Base-by-base conservation (phyloP, 2,888 invertebrate genomes). In the Xanthia togata region DNA sequence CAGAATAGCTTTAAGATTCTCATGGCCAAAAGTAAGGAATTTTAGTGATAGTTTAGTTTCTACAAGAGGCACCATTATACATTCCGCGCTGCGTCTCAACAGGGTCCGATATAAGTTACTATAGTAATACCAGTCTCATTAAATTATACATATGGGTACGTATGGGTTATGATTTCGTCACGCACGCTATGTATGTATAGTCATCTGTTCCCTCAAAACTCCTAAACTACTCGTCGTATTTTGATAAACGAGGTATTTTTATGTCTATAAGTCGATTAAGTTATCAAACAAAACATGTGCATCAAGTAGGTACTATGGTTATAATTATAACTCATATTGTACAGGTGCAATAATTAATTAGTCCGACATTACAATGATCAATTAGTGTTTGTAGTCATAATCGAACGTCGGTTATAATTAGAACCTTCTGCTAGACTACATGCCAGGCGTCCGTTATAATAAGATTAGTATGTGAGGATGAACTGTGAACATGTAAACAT, bases 271-370 rank as follows among this genome's bases (percentile, higher is more conserved):
- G 11, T 60, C 11, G 26, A 44, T 26, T 65, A 11, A 55, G 14
- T 59, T 38, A 57, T n/a, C 55, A 50, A 63, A 57, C 17, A 57
- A 70, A 79, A 57, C 47, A 79, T 41, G 47, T 47, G 47, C 55
- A 78, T 47, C 44, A 31, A 57, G 41, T 53, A 31, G 12, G 12
- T 55, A 50, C 57, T 20, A 65, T 44, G 41, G 35, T 50, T 35
- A 44, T 26, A 11, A 70, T 63, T 62, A 47, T 35, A 63, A 64
- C 69, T 31, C 31, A 9, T 31, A 59, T 1, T 35, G 31, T 35
- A 57, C 70, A 77, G 63, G 35, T 83, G 77, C 50, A 70, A 68
- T 60, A 81, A 44, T 79, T 84, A 82, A 82, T 70, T 59, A 75
- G 47, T 74, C 47, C 20, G 47, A 35, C 44, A 71, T 79, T 63